Base-by-base conservation (phyloP, 2,888 invertebrate genomes). In the Ceriagrion tenellum region DNA sequence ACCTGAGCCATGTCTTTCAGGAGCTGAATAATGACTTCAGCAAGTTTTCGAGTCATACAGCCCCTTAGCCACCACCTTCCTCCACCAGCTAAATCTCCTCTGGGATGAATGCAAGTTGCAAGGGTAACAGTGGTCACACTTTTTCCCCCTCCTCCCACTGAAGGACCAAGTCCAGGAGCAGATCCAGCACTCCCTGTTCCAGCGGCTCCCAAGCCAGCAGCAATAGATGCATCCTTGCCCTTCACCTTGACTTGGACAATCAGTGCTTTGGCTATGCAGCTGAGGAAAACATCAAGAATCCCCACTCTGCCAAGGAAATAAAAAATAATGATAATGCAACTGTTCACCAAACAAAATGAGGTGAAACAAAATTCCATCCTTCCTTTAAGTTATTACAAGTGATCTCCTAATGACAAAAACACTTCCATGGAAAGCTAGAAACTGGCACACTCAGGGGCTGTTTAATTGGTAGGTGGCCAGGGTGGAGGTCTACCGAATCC, bases 1-100 rank as follows among this genome's bases (percentile, higher is more conserved):
- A 99, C 99, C 96, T 98, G 98, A 40, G 99, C 98, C 98, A 99
- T 99, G 96, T 99, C 99, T 95, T 98, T 98, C 35, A 99, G 98
- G 13, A 99, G 97, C 95, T 98, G 98, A 88, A 99, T 98, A 90
- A 99, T 99, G 95, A 98, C 98, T 96, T 99, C 98, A 0, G 99
- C 99, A 95, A 99, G 98, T 96, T 99, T 98, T 96, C 98, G 98
- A 26, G 98, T 98, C 96, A 99, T 98, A 95, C 98, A 97, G 0
- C 99, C 99, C 95, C 98, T 97, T 96, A 99, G 97, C 98, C 99
- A 99, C 99, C 99, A 99, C 23, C 97, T 96, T 56, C 95, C 97
- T 95, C 97, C 96, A 96, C 97, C 97, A 26, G 93, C 93, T 96
- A 98, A 96, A 96, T 97, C 96, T 97, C 98, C 98, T 97, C 97